A percentile compares a stretch with the other conserved stretches of the same genome.
phyloP scores from a whole-genome alignment of 2,888 invertebrate genomes.

The Xestia sexstrigata region DNA sequence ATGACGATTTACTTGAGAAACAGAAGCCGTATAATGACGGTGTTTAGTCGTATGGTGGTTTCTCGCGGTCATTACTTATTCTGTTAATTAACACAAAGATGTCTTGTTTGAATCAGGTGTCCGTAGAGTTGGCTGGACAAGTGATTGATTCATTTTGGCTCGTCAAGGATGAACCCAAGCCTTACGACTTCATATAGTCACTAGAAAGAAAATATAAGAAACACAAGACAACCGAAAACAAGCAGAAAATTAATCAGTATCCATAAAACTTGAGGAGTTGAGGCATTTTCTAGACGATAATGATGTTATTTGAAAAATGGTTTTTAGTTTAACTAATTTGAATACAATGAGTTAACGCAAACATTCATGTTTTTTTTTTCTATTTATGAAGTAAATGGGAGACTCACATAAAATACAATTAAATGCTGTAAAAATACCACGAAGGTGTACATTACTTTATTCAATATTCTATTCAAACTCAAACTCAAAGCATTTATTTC shows the following conservation, averaged over 20 bases:
- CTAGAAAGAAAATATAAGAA: background rate
- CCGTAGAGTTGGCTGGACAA: slow-evolving; percentile 4
- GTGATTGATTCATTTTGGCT: slow-evolving; percentile 26
- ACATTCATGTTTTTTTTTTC: slow-evolving; percentile 7
- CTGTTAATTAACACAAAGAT: background rate
- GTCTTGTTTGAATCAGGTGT: slow-evolving; percentile 15
- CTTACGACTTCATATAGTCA: background rate
- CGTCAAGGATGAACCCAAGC: slow-evolving; percentile 18
- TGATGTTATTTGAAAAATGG: background rate
- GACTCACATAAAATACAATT: slow-evolving; percentile 7
- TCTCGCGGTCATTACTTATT: background rate
- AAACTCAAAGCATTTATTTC: too few relatives aligned
- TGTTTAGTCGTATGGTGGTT: background rate
- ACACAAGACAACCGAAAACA: background rate
- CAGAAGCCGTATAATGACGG: background rate
- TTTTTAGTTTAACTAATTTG: background rate
- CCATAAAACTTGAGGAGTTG: background rate
- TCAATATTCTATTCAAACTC: background rate
- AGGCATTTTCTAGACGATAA: background rate
- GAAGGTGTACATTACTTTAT: background rate
- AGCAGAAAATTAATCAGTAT: background rate
- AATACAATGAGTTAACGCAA: slow-evolving; percentile 17
- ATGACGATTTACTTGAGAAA: background rate
- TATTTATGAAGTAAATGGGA: background rate
- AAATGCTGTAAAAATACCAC: slow-evolving; percentile 1